Percentiles rank a stretch among this genome's conserved stretches.
These are phyloP conservation scores for Crematogaster levior DNA, from an alignment of 2,888 invertebrate species.

Conservation along the genomic window DNA sequence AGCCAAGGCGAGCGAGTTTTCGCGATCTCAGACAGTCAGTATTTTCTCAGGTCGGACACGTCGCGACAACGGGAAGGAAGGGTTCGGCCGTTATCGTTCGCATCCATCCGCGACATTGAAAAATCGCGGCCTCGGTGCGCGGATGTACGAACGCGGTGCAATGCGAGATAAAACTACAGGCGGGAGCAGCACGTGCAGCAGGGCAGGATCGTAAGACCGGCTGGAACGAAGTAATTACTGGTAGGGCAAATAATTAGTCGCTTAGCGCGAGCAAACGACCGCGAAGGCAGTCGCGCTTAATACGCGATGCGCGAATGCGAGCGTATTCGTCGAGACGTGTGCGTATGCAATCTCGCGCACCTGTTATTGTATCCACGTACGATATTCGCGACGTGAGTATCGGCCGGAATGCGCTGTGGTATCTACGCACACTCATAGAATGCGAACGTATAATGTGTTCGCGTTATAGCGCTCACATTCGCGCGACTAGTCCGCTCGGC, in stretches of 20 bases:
- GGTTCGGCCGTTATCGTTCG: conserved; percentile 38
- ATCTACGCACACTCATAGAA: conserved; percentile 45
- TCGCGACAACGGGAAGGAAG: conserved; percentile 26
- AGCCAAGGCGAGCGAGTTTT: conserved; percentile 20
- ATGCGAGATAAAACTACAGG: conserved; percentile 16
- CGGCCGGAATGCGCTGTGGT: conserved; percentile 53
- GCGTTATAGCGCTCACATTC: conserved; percentile 63
- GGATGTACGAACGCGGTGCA: neutral
- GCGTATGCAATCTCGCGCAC: conserved; percentile 4
- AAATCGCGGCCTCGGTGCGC: conserved; percentile 9
- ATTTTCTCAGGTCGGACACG: conserved; percentile 36
- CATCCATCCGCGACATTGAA: conserved; percentile 54
- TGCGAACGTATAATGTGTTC: conserved; percentile 32
- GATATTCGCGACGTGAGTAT: conserved; percentile 15
- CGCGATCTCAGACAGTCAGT: conserved; percentile 36
- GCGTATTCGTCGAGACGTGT: neutral
- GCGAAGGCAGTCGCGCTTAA: conserved; percentile 47
- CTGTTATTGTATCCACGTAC: conserved; percentile 12
- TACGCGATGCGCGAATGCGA: conserved; percentile 33
- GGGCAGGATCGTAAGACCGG: conserved; percentile 52
- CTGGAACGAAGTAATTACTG: conserved; percentile 67
- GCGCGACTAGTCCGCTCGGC: conserved; percentile 73
- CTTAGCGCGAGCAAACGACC: conserved; percentile 60
- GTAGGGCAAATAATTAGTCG: conserved; percentile 62
- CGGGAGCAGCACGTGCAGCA: neutral